Conservation (phyloP, 2,888 invertebrate genomes). For the Tetropium fuscum region DNA sequence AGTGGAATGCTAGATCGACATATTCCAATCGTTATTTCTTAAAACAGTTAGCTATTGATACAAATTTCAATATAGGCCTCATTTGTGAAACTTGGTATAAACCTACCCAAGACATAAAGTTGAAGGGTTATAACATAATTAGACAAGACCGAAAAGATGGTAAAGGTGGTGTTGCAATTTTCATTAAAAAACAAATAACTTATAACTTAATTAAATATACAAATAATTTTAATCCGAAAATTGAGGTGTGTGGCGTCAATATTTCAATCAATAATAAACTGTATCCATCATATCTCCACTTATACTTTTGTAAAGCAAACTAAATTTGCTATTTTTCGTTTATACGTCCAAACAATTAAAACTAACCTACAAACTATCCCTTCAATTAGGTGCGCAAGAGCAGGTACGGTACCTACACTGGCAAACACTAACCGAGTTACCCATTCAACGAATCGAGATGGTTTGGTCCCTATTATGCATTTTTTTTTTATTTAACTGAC, state of each 20-base stretch:
- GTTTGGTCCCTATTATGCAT: too few species aligned
- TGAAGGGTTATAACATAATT: background rate
- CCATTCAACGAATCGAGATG: too few species aligned
- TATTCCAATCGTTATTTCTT: background rate
- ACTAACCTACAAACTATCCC: too few species aligned
- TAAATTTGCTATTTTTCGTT: too few species aligned
- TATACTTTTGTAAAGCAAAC: too few species aligned
- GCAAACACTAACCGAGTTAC: too few species aligned
- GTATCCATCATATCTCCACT: too few species aligned
- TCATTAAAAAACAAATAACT: background rate
- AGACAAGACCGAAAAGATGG: background rate
- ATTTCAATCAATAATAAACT: background rate
- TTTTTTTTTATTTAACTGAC: too few species aligned
- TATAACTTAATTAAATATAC: background rate
- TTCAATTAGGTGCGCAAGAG: too few species aligned
- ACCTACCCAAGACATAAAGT: background rate
- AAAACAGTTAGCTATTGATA: background rate
- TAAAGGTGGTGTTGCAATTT: background rate
- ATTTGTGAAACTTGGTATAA: background rate
- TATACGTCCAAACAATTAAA: too few species aligned
- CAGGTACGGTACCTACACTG: too few species aligned
- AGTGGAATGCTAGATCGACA: background rate
- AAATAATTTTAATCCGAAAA: background rate
- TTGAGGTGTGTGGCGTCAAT: background rate
- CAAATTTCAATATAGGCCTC: background rate